Conservation (phyloP, 2,888 invertebrate genomes). For the Nasonia oneida region DNA sequence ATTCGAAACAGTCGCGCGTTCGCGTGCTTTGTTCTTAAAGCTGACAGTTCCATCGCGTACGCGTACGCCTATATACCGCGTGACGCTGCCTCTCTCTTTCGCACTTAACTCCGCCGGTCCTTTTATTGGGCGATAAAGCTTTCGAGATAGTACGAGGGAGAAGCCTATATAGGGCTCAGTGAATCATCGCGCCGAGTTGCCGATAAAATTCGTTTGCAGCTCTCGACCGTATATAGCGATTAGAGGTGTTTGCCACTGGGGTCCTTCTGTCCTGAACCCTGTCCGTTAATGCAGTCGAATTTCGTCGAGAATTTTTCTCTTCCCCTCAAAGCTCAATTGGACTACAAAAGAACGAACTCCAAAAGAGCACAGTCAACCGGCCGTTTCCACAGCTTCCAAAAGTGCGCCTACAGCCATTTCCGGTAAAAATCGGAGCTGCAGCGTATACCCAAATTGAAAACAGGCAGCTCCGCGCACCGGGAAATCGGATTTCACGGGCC, state of each 20-base stretch:
- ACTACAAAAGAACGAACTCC: background rate
- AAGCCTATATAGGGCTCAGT: background rate
- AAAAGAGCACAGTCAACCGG: background rate
- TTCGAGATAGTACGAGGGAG: background rate
- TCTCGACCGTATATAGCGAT: constrained; percentile 10
- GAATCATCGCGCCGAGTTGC: constrained; percentile 33
- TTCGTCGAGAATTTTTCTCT: too few relatives aligned
- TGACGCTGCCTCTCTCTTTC: background rate
- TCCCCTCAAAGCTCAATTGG: too few relatives aligned
- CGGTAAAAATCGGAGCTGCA: background rate
- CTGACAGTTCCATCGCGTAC: background rate
- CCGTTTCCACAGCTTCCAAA: too few relatives aligned
- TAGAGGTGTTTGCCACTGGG: constrained; percentile 40
- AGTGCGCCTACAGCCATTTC: background rate
- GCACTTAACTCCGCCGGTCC: background rate
- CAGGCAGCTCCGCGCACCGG: background rate
- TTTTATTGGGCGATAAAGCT: constrained; percentile 47
- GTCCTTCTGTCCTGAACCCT: background rate
- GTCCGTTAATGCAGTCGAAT: too few relatives aligned
- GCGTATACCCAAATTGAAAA: background rate
- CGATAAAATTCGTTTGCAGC: background rate
- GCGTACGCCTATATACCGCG: background rate
- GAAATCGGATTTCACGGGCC: constrained; percentile 45
- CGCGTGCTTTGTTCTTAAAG: constrained; percentile 1
- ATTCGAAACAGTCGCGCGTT: background rate